Conservation (phyloP, 1,140 invertebrate genomes). For the Leptonema lineaticorne region DNA sequence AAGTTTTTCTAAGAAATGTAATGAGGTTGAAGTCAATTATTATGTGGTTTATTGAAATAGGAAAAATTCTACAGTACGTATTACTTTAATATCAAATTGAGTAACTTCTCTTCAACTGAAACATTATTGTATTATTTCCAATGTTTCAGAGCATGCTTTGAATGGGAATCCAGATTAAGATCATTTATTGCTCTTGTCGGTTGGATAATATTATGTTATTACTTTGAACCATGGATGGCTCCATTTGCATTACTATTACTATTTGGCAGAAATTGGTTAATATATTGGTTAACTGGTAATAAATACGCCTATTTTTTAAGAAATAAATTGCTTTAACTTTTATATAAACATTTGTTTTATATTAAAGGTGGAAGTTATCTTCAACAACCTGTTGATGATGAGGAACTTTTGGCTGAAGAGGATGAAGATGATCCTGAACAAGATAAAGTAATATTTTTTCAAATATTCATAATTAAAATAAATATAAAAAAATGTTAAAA, state of each 20-base stretch:
- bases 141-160: constrained; percentile 81
- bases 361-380: constrained; percentile 51
- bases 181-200: constrained; percentile 85
- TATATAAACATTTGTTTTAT: constrained; percentile 18
- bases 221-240: constrained; percentile 87
- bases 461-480: neutral
- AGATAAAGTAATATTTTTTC: constrained; percentile 67
- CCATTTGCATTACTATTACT: constrained; percentile 74
- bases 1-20: constrained; percentile 92
- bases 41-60: constrained; percentile 84
- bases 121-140: no score
- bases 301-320: neutral
- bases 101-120: no score
- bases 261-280: constrained; percentile 64
- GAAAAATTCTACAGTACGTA: constrained; percentile 89
- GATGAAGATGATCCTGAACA: constrained; percentile 76
- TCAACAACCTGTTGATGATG: constrained; percentile 54
- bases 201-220: constrained; percentile 79
- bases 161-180: constrained; percentile 92
- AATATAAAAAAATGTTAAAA: neutral
- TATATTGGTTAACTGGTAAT: constrained; percentile 58
- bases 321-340: neutral
- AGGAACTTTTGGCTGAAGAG: constrained; percentile 66
- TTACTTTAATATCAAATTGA: neutral
- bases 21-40: constrained; percentile 89